Evolutionary conservation across 1,140 invertebrate genomes (phyloP).

Genomic region (Caenorhabditis elegans): WBcel235 BX284605.5:9083001-9083500

Average conservation of each 20-base stretch:
- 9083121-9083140: background rate
- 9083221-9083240: background rate
- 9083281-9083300: slow-evolving; percentile 53
- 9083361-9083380: too few species aligned
- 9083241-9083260: slow-evolving; percentile 39
- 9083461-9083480: background rate
- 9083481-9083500: too few species aligned
- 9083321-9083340: too few species aligned
- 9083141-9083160: background rate
- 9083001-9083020: background rate
- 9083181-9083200: too few species aligned
- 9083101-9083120: slow-evolving; percentile 29
- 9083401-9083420: too few species aligned
- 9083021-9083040: background rate
- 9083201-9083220: background rate
- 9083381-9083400: too few species aligned
- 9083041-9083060: background rate
- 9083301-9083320: background rate
- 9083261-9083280: slow-evolving; percentile 51
- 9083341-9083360: too few species aligned
- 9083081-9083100: background rate
- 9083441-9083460: background rate
- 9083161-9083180: too few species aligned
- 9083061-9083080: slow-evolving; percentile 32
- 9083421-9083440: background rate